phyloP scores from a whole-genome alignment of 2,113 vertebrate genomes.

The Phyllopteryx taeniolatus region DNA sequence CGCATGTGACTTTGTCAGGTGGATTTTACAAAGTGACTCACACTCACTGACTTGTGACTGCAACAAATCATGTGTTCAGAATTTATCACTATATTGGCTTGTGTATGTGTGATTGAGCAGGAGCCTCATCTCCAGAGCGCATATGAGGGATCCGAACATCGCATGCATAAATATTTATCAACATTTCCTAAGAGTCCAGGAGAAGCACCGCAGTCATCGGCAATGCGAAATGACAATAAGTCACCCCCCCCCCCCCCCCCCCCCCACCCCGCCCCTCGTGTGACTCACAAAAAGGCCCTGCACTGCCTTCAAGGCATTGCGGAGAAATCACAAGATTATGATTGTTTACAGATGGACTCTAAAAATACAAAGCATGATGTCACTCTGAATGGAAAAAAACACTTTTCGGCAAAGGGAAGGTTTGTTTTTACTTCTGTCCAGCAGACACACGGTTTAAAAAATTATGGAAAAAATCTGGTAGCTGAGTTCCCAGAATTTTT shows the following conservation, averaged over 20 bases:
- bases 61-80: conserved; percentile 53
- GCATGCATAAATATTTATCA: conserved; percentile 66
- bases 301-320: conserved; percentile 7
- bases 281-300: conserved; percentile 52
- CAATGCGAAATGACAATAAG: conserved; percentile 35
- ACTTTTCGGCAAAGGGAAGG: conserved; percentile 4
- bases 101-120: conserved; percentile 49
- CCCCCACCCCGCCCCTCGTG: not conserved
- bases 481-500: too few relatives aligned
- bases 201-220: conserved; percentile 22
- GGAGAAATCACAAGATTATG: conserved; percentile 1
- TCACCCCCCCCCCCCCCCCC: conserved; percentile 15
- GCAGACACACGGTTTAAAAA: not conserved
- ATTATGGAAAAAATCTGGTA: too few relatives aligned
- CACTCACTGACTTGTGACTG: conserved; percentile 51
- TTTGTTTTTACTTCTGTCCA: conserved; percentile 2
- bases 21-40: conserved; percentile 65
- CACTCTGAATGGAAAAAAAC: conserved; percentile 4
- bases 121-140: conserved; percentile 37
- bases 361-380: not conserved
- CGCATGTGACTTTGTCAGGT: conserved; percentile 43
- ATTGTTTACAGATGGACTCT: conserved; percentile 5
- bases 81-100: conserved; percentile 46
- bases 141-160: conserved; percentile 49
- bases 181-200: conserved; percentile 38